phyloP scores from a whole-genome alignment of 2,113 vertebrate species.

The Pluvialis apricaria region DNA sequence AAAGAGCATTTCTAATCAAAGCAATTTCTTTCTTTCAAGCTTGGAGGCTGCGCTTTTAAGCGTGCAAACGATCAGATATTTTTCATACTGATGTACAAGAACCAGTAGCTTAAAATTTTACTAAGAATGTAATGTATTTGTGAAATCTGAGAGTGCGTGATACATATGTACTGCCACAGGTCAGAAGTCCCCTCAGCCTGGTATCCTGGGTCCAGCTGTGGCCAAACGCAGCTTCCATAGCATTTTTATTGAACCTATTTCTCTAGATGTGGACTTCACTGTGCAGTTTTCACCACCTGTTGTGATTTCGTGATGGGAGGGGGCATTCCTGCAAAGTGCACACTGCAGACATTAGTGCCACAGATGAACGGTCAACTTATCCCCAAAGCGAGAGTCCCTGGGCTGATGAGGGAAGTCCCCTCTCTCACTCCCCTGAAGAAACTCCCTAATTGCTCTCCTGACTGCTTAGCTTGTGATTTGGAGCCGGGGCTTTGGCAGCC shows the following conservation, averaged over 20 bases:
- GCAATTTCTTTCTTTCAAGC: neutral
- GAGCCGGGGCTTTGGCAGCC: accelerated
- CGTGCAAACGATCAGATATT: neutral
- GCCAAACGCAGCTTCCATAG: neutral
- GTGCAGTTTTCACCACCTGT: neutral
- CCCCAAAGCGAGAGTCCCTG: neutral
- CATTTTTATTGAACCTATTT: neutral
- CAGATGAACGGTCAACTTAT: neutral
- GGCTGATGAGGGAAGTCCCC: neutral
- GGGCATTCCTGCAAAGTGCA: accelerated
- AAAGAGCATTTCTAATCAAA: neutral
- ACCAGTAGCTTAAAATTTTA: neutral
- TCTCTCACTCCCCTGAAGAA: neutral
- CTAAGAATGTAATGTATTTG: neutral
- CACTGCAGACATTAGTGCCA: accelerated
- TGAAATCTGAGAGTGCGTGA: neutral
- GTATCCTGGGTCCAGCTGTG: neutral
- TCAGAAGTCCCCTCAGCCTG: neutral
- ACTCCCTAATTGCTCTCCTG: neutral
- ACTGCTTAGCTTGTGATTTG: neutral
- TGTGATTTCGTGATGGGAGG: neutral
- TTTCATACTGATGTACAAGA: neutral
- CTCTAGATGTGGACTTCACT: neutral
- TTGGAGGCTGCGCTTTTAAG: accelerated
- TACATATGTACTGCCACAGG: accelerated